Evolutionary conservation across 2,888 invertebrate genomes (phyloP).

Genomic region (Lamellibrachia columna): DNA sequence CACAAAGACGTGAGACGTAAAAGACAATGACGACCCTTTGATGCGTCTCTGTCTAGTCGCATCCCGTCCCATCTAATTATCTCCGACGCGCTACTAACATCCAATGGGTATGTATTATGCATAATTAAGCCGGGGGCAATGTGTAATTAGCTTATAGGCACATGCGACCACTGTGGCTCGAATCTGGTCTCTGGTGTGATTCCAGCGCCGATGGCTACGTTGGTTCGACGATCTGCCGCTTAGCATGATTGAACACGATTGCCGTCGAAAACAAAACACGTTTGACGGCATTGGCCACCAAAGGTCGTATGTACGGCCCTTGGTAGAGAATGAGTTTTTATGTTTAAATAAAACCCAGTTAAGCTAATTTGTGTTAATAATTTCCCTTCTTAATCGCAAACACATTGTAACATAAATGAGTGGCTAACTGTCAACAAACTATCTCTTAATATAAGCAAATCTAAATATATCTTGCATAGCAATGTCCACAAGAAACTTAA

Average conservation of each 20-base stretch:
- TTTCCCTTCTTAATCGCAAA: no score
- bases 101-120: not conserved
- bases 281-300: not conserved
- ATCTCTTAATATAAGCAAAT: no score
- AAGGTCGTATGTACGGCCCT: not conserved
- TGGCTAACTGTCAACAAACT: no score
- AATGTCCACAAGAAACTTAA: no score
- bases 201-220: not conserved
- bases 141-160: not conserved
- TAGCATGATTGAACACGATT: not conserved
- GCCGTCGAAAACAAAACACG: not conserved
- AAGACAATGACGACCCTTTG: no score
- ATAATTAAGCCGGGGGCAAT: constrained; percentile 2
- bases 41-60: not conserved
- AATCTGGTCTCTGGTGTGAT: not conserved
- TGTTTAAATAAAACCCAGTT: no score
- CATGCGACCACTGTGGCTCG: not conserved
- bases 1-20: not conserved
- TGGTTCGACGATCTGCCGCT: not conserved
- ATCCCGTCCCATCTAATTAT: not conserved
- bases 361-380: no score
- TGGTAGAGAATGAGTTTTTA: not conserved
- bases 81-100: not conserved
- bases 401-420: no score
- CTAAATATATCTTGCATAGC: no score